Evolutionary conservation across 1,140 invertebrate species (phyloP).

Genomic region (Pteromalus puparum): DNA sequence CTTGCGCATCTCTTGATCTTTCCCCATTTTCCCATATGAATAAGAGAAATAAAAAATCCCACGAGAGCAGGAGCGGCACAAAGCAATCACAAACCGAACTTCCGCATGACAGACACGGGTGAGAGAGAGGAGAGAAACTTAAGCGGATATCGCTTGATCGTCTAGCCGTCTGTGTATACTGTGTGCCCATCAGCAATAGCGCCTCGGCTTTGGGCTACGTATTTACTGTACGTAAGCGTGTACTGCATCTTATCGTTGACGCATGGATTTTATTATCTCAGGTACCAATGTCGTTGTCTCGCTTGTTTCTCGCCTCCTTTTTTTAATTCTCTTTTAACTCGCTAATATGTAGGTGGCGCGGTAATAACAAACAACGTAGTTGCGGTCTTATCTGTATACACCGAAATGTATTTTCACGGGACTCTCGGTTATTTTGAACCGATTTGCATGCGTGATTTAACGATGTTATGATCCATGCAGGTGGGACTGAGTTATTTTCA

Average conservation of each 20-base stretch:
- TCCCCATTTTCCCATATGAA: constrained; percentile 45
- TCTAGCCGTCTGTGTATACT: neutral
- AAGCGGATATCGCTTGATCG: neutral
- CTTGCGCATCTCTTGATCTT: constrained; percentile 14
- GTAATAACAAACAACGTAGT: constrained; percentile 8
- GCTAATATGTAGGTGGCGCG: constrained; percentile 21
- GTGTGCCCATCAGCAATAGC: neutral
- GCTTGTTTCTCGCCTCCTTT: constrained; percentile 40
- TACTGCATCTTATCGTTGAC: constrained; percentile 46
- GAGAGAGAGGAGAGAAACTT: neutral
- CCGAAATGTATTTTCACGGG: too few species aligned
- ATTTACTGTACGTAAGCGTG: neutral
- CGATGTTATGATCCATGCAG: too few species aligned
- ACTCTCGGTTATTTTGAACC: too few species aligned
- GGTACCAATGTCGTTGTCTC: constrained; percentile 36
- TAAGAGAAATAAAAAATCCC: neutral
- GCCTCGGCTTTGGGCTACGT: neutral
- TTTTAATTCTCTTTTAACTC: constrained; percentile 19
- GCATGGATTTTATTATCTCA: constrained; percentile 48
- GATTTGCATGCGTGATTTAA: too few species aligned
- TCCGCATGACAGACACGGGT: neutral
- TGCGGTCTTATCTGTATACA: neutral
- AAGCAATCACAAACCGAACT: neutral
- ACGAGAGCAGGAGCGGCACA: neutral
- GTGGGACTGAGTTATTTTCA: too few species aligned